These are phyloP conservation scores for Paragorgia papillata DNA, from an alignment of 92 coral and sea anemone species.

Conservation along the genomic window DNA sequence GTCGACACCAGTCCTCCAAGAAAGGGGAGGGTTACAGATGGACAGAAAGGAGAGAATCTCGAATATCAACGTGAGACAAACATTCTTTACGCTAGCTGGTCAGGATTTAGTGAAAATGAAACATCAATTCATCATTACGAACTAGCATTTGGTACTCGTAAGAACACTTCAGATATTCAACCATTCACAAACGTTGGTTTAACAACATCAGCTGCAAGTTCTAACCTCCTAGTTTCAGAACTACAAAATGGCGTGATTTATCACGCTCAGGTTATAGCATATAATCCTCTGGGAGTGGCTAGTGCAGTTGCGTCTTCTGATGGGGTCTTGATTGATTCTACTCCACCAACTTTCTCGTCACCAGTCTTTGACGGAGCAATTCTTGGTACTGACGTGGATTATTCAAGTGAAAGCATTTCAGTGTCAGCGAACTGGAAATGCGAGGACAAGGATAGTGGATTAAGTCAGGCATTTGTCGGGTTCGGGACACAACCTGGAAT, in stretches of 20 bases:
- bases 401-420: constrained; percentile 28
- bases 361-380: constrained; percentile 71
- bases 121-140: constrained; percentile 71
- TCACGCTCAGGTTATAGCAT: constrained; percentile 81
- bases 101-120: constrained; percentile 78
- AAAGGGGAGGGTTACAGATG: constrained; percentile 77
- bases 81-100: constrained; percentile 81
- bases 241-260: constrained; percentile 73
- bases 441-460: constrained; percentile 70
- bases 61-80: constrained; percentile 75
- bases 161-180: constrained; percentile 70
- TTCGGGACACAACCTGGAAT: constrained; percentile 96
- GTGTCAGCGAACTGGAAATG: constrained; percentile 76
- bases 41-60: constrained; percentile 54
- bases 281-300: constrained; percentile 77
- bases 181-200: constrained; percentile 82
- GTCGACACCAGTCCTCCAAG: constrained; percentile 82
- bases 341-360: constrained; percentile 73
- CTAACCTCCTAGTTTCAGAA: constrained; percentile 69
- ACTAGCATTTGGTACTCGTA: constrained; percentile 83
- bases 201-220: constrained; percentile 70
- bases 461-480: constrained; percentile 62
- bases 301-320: constrained; percentile 75
- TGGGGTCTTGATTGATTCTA: constrained; percentile 81
- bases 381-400: constrained; percentile 51